Conservation (phyloP, 2,888 invertebrate genomes). For the Tetranychus truncatus region DNA sequence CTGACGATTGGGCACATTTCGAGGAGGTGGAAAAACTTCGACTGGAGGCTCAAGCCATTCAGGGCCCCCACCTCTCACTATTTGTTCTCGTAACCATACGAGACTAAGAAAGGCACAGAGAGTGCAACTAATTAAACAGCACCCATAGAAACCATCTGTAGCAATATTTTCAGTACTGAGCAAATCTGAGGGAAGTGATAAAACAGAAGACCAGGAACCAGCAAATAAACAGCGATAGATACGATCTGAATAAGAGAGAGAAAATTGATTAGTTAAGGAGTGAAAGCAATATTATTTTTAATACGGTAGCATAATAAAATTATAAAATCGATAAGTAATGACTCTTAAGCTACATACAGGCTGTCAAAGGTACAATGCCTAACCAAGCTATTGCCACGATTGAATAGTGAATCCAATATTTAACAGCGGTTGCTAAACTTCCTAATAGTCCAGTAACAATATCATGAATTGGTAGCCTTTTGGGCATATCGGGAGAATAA, state of each 20-base stretch:
- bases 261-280: not conserved
- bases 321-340: not conserved
- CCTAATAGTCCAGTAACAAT: constrained; percentile 72
- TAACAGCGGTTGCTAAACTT: constrained; percentile 73
- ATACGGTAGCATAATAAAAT: not conserved
- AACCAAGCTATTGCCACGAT: constrained; percentile 93
- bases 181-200: constrained; percentile 75
- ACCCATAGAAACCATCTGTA: constrained; percentile 84
- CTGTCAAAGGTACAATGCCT: constrained; percentile 82
- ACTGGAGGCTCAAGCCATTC: constrained; percentile 72
- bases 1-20: constrained; percentile 4
- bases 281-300: not conserved
- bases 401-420: constrained; percentile 93
- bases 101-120: constrained; percentile 86
- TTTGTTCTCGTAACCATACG: constrained; percentile 94
- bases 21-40: constrained; percentile 11
- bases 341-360: constrained; percentile 42
- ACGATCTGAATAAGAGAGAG: constrained; percentile 38
- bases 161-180: constrained; percentile 78
- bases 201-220: constrained; percentile 55
- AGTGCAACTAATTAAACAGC: constrained; percentile 89
- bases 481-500: constrained; percentile 99
- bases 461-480: constrained; percentile 75
- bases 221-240: constrained; percentile 84
- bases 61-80: constrained; percentile 87